Conservation (phyloP, 2,888 invertebrate genomes). For the Eilema depressum region DNA sequence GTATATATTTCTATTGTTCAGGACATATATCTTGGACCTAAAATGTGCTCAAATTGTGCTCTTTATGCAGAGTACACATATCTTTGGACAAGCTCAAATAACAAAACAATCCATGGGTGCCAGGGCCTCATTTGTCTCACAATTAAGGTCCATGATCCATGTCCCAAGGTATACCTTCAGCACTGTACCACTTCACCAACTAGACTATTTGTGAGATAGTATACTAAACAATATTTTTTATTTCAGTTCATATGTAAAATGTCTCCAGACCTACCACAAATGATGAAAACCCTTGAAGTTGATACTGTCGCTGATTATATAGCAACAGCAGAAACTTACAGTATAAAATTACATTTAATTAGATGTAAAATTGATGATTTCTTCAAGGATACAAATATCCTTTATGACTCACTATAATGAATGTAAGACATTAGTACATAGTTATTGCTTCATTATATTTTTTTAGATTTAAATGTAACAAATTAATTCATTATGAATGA, state of each 20-base stretch:
- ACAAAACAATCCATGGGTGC: too few species aligned
- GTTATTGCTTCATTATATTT: constrained; percentile 8
- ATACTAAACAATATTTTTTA: constrained; percentile 31
- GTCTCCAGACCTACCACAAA: constrained; percentile 88
- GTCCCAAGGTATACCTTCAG: too few species aligned
- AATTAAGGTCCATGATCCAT: too few species aligned
- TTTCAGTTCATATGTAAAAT: constrained; percentile 89
- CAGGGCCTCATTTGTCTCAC: too few species aligned
- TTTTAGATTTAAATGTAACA: constrained; percentile 16
- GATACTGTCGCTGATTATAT: constrained; percentile 73
- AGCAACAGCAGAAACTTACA: constrained; percentile 75
- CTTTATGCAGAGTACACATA: too few species aligned
- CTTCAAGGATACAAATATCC: constrained; percentile 86
- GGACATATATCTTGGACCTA: too few species aligned
- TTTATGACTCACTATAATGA: constrained; percentile 59
- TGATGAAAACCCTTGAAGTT: constrained; percentile 81
- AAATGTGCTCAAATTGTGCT: too few species aligned
- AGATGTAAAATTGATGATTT: constrained; percentile 88
- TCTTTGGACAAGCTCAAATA: too few species aligned
- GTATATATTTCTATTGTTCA: too few species aligned
- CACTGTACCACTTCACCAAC: neutral
- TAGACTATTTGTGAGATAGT: constrained; percentile 1
- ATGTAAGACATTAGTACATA: constrained; percentile 21
- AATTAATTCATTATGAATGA: constrained; percentile 20
- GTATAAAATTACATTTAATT: constrained; percentile 86